Base-by-base conservation (phyloP, 2,113 vertebrate species). In the Rhynchomys soricoides region DNA sequence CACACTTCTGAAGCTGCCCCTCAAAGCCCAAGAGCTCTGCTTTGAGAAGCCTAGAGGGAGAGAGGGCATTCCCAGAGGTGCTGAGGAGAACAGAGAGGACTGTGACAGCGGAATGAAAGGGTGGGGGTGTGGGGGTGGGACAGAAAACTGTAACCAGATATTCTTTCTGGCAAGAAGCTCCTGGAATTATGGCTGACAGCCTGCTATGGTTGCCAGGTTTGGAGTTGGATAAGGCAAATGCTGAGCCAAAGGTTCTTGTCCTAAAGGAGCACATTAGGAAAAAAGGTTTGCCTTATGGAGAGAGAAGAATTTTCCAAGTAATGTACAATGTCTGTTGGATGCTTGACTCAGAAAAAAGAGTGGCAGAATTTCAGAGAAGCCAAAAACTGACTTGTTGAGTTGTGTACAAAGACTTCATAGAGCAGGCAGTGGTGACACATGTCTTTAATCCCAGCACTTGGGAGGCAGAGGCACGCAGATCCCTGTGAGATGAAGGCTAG, bases 101-200 rank as follows among this genome's bases (percentile, higher is more conserved):
- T 19, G 7, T 50, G 21, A 87, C 21, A 34, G 43, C 43, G 29
- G 66, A 71, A 17, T 50, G 73, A 6, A 3, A 91, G 86, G 68
- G 62, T 6, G 40, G 13, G 9, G 0, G n/a, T n/a, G n/a, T 3
- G 5, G 12, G 7, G 64, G 24, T 1, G 4, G 21, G 21, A 29
- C 73, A 31, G 66, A 66, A 22, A 73, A 40, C 9, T 48, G 1
- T 70, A 70, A 88, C 19, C 37, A 79, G 52, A 31, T 48, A 79
- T n/a, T 55, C 50, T 21, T 77, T 55, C 68, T 73, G 34, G 48
- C 5, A 43, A 70, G 48, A 64, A 68, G 37, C 9, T 74, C 48
- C 24, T 68, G 68, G 52, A 45, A 85, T 59, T 48, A 2, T 8
- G 66, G 55, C 0, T n/a, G 74, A 62, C 26, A 0, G 1, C 10